Percentiles rank a stretch among this genome's conserved stretches.
Conservation (phyloP, 2,888 invertebrate species). For the Xestia ashworthii region DNA sequence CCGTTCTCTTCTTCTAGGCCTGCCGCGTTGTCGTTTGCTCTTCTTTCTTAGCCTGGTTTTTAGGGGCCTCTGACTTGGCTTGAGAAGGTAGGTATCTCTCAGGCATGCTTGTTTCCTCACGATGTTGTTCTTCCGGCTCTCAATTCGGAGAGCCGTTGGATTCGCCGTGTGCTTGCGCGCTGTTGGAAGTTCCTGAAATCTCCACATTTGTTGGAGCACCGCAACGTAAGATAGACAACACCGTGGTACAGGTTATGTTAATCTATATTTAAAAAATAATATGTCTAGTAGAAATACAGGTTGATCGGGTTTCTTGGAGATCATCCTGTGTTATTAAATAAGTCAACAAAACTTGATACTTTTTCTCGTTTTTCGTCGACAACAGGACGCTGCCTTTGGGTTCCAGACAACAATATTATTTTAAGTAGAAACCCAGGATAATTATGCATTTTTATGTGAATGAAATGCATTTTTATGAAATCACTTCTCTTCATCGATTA, state of each 20-base stretch:
- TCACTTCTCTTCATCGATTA: neutral
- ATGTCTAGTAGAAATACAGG: slow-evolving; percentile 47
- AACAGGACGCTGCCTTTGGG: neutral
- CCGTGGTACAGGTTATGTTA: slow-evolving; percentile 46
- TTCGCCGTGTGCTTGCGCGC: neutral
- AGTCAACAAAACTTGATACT: slow-evolving; percentile 36
- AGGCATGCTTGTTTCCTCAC: no score
- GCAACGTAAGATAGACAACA: slow-evolving; percentile 19
- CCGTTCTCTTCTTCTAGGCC: neutral
- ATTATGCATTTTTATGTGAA: neutral
- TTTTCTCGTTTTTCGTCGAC: slow-evolving; percentile 8
- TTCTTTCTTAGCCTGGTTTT: no score
- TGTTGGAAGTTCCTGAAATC: neutral
- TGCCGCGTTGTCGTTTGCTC: neutral
- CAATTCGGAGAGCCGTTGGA: neutral
- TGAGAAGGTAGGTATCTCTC: no score
- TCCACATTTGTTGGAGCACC: neutral
- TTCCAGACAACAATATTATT: neutral
- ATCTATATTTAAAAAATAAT: slow-evolving; percentile 20
- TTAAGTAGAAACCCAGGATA: neutral
- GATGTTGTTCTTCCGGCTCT: no score
- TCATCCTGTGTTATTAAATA: slow-evolving; percentile 42
- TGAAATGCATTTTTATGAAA: no score
- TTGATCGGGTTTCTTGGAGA: slow-evolving; percentile 32
- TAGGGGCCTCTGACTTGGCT: no score